phyloP scores from a whole-genome alignment of 2,888 invertebrate species.

The Drosophila conformis region DNA sequence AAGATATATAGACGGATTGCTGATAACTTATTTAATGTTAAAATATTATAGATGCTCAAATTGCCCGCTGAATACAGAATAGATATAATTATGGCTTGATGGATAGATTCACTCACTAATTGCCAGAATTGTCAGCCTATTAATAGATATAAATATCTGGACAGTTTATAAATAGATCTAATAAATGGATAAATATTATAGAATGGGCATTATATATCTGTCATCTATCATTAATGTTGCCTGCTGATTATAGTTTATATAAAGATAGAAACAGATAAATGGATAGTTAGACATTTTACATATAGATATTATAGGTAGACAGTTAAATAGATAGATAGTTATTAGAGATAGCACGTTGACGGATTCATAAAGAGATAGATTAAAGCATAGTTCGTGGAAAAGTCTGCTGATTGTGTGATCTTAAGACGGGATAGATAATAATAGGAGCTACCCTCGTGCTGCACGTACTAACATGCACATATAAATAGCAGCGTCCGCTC shows the following conservation, averaged over 20 bases:
- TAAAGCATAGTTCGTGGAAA: background rate
- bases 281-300: background rate
- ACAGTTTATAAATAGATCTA: background rate
- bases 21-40: background rate
- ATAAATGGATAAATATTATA: too few species aligned
- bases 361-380: background rate
- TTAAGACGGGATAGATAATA: background rate
- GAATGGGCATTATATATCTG: too few species aligned
- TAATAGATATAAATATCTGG: background rate
- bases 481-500: slow-evolving; percentile 11
- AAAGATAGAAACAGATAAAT: background rate
- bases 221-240: background rate
- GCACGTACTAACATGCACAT: slow-evolving; percentile 48
- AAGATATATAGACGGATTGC: background rate
- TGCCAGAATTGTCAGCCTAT: background rate
- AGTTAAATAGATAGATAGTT: too few species aligned
- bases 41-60: background rate
- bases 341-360: background rate
- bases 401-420: background rate
- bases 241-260: background rate
- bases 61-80: background rate
- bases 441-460: slow-evolving; percentile 29
- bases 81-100: too few species aligned
- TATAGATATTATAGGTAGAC: background rate
- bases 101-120: background rate